Evolutionary conservation across 2,888 invertebrate genomes (phyloP).

Genomic region (Prenolepis imparis): DNA sequence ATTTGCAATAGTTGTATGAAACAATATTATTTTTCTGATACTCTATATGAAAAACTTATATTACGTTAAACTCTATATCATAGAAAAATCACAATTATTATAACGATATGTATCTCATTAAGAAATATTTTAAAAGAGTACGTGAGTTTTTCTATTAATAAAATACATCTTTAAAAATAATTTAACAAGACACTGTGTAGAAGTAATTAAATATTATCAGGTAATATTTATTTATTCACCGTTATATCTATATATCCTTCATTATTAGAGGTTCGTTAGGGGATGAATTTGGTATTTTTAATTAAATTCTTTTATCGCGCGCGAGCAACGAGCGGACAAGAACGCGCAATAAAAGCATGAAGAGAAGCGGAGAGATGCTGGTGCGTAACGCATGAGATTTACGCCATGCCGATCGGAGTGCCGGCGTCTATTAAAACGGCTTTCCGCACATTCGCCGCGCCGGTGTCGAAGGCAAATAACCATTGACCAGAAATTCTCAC

Average conservation of each 20-base stretch:
- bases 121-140: neutral
- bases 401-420: constrained; percentile 43
- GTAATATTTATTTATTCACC: constrained; percentile 29
- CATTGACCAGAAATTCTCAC: constrained; percentile 52
- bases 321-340: constrained; percentile 9
- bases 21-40: neutral
- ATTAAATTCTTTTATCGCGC: constrained; percentile 44
- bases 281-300: constrained; percentile 36
- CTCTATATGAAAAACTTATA: neutral
- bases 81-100: neutral
- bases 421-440: constrained; percentile 53
- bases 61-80: neutral
- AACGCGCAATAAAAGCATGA: constrained; percentile 37
- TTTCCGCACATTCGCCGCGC: constrained; percentile 34
- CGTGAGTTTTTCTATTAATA: neutral
- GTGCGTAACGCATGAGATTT: constrained; percentile 53
- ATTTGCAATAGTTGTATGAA: too few relatives aligned
- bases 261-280: constrained; percentile 5
- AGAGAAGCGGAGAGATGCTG: constrained; percentile 13
- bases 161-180: neutral
- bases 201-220: neutral
- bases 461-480: constrained; percentile 50
- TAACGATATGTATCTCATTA: neutral
- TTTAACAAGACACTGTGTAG: neutral
- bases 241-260: constrained; percentile 6